Conservation (phyloP, 2,113 vertebrate species). For the Daphoenositta chrysoptera region DNA sequence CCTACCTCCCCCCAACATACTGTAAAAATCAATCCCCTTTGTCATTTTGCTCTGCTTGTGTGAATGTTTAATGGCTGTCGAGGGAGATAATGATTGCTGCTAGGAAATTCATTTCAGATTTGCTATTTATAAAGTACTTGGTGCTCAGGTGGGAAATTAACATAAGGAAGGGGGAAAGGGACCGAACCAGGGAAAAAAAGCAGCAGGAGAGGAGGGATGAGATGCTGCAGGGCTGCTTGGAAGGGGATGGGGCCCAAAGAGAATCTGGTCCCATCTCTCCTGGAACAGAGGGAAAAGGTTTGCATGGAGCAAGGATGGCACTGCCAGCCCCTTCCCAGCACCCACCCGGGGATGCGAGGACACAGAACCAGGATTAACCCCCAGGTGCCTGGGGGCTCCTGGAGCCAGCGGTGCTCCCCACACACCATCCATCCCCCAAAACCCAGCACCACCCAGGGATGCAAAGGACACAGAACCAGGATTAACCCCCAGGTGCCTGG, state of each 20-base stretch:
- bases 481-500: rapidly evolving
- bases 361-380: background rate
- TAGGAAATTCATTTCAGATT: conserved; percentile 85
- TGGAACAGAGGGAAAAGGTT: background rate
- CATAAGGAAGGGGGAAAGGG: conserved; percentile 67
- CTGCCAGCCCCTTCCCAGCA: background rate
- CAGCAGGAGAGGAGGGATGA: background rate
- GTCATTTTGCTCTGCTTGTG: conserved; percentile 79
- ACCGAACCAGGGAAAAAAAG: background rate
- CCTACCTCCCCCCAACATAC: conserved; percentile 69
- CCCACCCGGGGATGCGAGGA: background rate
- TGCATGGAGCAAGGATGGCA: rapidly evolving
- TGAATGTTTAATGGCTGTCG: conserved; percentile 83
- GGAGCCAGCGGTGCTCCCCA: background rate
- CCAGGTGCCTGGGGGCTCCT: rapidly evolving
- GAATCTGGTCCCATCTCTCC: background rate
- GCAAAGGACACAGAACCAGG: background rate
- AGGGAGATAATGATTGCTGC: conserved; percentile 82
- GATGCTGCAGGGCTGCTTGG: background rate
- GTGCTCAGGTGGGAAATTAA: conserved; percentile 84
- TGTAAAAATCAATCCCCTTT: conserved; percentile 84
- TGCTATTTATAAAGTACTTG: conserved; percentile 84
- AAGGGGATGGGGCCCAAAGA: background rate
- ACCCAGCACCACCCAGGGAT: rapidly evolving
- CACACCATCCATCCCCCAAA: background rate